phyloP scores from a whole-genome alignment of 2,888 invertebrate genomes.

The Agrochola litura region DNA sequence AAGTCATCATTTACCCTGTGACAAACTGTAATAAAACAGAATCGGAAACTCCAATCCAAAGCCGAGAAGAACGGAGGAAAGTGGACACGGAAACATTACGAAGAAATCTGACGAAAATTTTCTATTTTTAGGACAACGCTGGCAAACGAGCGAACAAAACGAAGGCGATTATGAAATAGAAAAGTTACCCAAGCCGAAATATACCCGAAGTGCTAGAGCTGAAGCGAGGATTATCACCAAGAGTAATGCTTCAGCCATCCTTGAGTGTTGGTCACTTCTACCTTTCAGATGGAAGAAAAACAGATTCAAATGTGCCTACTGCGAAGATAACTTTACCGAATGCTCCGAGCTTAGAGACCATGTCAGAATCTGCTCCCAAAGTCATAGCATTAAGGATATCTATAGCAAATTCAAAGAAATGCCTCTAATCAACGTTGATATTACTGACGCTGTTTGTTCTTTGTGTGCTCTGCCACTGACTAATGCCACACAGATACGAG shows the following conservation, averaged over 20 bases:
- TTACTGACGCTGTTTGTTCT: slow-evolving; percentile 79
- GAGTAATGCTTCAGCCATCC: slow-evolving; percentile 82
- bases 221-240: slow-evolving; percentile 84
- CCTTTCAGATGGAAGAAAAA: slow-evolving; percentile 87
- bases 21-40: not conserved
- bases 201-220: slow-evolving; percentile 82
- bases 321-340: slow-evolving; percentile 83
- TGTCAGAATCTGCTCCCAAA: slow-evolving; percentile 76
- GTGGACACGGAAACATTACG: slow-evolving; percentile 24
- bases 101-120: slow-evolving; percentile 76
- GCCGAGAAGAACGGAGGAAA: slow-evolving; percentile 15
- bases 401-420: slow-evolving; percentile 87
- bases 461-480: slow-evolving; percentile 76
- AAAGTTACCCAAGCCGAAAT: slow-evolving; percentile 72
- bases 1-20: not conserved
- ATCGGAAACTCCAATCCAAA: slow-evolving; percentile 2
- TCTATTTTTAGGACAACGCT: slow-evolving; percentile 87
- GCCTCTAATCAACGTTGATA: slow-evolving; percentile 85
- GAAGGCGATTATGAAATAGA: slow-evolving; percentile 61
- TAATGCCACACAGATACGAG: slow-evolving; percentile 77
- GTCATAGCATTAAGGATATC: slow-evolving; percentile 81
- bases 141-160: slow-evolving; percentile 73
- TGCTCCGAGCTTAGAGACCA: slow-evolving; percentile 79
- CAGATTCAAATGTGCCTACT: slow-evolving; percentile 85
- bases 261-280: slow-evolving; percentile 83